These are phyloP conservation scores for Thaleichthys pacificus DNA, from an alignment of 2,797 vertebrate species.

Conservation along the genomic window DNA sequence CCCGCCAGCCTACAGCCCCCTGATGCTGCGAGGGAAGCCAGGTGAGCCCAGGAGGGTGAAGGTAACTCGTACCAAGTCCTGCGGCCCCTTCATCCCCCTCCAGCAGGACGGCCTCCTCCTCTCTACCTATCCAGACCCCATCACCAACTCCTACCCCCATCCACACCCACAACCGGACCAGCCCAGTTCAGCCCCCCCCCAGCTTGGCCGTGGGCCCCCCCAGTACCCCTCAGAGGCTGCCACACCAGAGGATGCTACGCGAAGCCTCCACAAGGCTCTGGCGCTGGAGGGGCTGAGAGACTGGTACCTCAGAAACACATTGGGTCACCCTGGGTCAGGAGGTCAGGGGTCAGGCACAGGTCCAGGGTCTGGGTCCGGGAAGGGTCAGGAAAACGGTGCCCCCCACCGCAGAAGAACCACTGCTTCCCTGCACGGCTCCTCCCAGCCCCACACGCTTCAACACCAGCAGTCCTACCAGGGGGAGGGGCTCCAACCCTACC, in stretches of 20 bases:
- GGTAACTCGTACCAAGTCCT: slow-evolving; percentile 82
- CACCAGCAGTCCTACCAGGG: slow-evolving; percentile 58
- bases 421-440: slow-evolving; percentile 52
- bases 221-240: slow-evolving; percentile 40
- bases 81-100: slow-evolving; percentile 73
- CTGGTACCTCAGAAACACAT: slow-evolving; percentile 88
- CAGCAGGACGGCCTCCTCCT: slow-evolving; percentile 39
- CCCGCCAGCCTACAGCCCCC: slow-evolving; percentile 59
- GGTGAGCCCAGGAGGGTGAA: slow-evolving; percentile 72
- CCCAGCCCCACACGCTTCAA: slow-evolving; percentile 52
- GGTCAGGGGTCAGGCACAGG: slow-evolving; percentile 9
- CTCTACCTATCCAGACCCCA: slow-evolving; percentile 37
- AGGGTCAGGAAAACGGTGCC: slow-evolving; percentile 44
- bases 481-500: slow-evolving; percentile 39
- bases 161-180: slow-evolving; percentile 31
- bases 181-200: slow-evolving; percentile 41
- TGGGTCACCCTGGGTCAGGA: slow-evolving; percentile 50
- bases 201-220: slow-evolving; percentile 33
- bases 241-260: slow-evolving; percentile 70
- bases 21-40: slow-evolving; percentile 65
- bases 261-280: slow-evolving; percentile 84
- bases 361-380: slow-evolving; percentile 34
- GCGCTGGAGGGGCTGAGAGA: slow-evolving; percentile 88
- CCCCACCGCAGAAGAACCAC: slow-evolving; percentile 60
- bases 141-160: slow-evolving; percentile 38